These are phyloP conservation scores for Luscinia luscinia DNA, from an alignment of 2,797 vertebrate genomes.

Conservation along the genomic window DNA sequence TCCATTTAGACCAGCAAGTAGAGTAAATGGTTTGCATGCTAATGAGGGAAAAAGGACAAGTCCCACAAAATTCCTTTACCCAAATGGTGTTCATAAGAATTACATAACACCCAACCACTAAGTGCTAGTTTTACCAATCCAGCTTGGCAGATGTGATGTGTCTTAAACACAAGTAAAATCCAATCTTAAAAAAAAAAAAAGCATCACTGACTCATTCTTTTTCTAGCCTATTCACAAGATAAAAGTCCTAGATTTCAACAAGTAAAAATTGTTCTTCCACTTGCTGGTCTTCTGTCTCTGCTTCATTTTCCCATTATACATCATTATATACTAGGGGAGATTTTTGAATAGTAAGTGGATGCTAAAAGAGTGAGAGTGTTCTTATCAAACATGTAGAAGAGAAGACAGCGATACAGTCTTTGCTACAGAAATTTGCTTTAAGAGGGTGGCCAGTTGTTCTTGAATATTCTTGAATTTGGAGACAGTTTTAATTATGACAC, in stretches of 20 bases:
- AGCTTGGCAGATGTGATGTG: not conserved
- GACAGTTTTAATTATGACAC: not conserved
- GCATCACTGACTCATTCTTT: not conserved
- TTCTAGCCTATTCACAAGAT: not conserved
- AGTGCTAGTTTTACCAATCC: not conserved
- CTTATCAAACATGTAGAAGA: not conserved
- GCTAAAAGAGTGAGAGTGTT: not conserved
- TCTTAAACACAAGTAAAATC: not conserved
- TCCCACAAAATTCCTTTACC: constrained; percentile 33
- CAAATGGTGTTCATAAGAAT: not conserved
- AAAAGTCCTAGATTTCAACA: not conserved
- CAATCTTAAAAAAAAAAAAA: not conserved
- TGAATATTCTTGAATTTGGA: not conserved
- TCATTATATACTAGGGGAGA: not conserved
- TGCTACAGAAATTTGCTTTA: not conserved
- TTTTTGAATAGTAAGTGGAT: not conserved
- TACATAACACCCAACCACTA: not conserved
- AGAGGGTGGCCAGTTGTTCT: not conserved
- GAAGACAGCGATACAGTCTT: not conserved
- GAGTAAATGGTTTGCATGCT: not conserved
- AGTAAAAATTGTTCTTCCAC: not conserved
- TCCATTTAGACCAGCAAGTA: constrained; percentile 40
- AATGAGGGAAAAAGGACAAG: constrained; percentile 17
- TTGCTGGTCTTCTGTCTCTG: not conserved
- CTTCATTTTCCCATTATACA: not conserved